A percentile compares a stretch with the other conserved stretches of the same genome.
Conservation (phyloP, 2,797 vertebrate genomes). For the Phrynocephalus vlangalii region DNA sequence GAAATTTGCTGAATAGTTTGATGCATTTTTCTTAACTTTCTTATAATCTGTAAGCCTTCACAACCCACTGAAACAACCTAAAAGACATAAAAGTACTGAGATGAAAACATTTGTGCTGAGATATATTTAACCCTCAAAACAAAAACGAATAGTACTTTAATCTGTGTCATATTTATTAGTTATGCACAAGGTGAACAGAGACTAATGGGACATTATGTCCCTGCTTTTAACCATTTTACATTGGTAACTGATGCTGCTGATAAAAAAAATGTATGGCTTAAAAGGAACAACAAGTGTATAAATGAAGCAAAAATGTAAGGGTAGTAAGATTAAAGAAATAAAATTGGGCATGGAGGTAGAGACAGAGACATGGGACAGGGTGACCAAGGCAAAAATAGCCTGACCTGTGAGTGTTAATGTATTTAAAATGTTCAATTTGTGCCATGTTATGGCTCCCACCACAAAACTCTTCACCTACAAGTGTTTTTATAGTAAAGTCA, state of each 20-base stretch:
- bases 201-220: slow-evolving; percentile 47
- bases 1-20: slow-evolving; percentile 36
- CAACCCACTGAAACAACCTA: slow-evolving; percentile 56
- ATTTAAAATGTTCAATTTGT: neutral
- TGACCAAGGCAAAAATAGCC: slow-evolving; percentile 22
- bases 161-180: slow-evolving; percentile 59
- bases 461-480: neutral
- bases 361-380: slow-evolving; percentile 16
- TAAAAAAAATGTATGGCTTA: slow-evolving; percentile 27
- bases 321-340: slow-evolving; percentile 69
- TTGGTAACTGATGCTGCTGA: slow-evolving; percentile 42
- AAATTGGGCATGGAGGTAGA: slow-evolving; percentile 67
- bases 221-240: slow-evolving; percentile 40
- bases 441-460: slow-evolving; percentile 1
- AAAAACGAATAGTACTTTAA: slow-evolving; percentile 67
- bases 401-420: neutral
- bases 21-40: slow-evolving; percentile 45
- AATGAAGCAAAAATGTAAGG: slow-evolving; percentile 67
- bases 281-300: slow-evolving; percentile 50
- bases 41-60: slow-evolving; percentile 56
- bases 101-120: slow-evolving; percentile 68
- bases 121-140: slow-evolving; percentile 65
- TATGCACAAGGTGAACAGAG: slow-evolving; percentile 53
- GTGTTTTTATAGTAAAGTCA: neutral
- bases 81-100: slow-evolving; percentile 52